These are phyloP conservation scores for Eumaeus atala DNA, from an alignment of 1,140 invertebrate species.

Conservation along the genomic window DNA sequence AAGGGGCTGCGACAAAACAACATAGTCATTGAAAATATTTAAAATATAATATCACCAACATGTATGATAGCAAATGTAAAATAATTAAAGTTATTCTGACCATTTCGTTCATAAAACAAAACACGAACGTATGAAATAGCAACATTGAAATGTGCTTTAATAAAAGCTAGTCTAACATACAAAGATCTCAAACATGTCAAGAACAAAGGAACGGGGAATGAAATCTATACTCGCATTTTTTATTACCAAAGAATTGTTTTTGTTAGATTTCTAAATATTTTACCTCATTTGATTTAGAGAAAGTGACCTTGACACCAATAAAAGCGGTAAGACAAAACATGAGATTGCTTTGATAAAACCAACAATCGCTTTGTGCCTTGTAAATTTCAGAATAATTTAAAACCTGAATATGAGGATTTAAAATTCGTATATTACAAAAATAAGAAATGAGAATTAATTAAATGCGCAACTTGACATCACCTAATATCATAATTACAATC, in stretches of 20 bases:
- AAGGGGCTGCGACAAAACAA: too few species aligned
- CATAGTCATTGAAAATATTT: too few species aligned
- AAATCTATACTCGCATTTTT: conserved; percentile 2
- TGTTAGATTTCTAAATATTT: conserved; percentile 3
- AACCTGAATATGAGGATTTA: too few species aligned
- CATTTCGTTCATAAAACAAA: too few species aligned
- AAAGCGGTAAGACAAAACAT: conserved; percentile 5
- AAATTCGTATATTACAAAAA: too few species aligned
- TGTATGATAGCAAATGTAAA: too few species aligned
- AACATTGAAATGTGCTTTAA: not conserved
- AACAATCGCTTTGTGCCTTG: not conserved
- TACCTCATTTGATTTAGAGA: conserved; percentile 4
- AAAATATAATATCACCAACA: too few species aligned
- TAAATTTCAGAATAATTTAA: not conserved
- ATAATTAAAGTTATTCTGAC: too few species aligned
- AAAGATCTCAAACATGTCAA: conserved; percentile 2
- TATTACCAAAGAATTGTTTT: conserved; percentile 1
- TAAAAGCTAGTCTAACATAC: not conserved
- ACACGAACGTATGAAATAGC: too few species aligned
- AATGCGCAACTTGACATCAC: too few species aligned
- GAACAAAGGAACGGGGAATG: not conserved
- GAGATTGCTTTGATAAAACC: not conserved
- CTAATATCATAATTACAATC: too few species aligned
- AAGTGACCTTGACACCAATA: not conserved
- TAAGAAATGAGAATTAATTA: too few species aligned